These are phyloP conservation scores for Biston stratarius DNA, from an alignment of 2,888 invertebrate species.

Conservation along the genomic window DNA sequence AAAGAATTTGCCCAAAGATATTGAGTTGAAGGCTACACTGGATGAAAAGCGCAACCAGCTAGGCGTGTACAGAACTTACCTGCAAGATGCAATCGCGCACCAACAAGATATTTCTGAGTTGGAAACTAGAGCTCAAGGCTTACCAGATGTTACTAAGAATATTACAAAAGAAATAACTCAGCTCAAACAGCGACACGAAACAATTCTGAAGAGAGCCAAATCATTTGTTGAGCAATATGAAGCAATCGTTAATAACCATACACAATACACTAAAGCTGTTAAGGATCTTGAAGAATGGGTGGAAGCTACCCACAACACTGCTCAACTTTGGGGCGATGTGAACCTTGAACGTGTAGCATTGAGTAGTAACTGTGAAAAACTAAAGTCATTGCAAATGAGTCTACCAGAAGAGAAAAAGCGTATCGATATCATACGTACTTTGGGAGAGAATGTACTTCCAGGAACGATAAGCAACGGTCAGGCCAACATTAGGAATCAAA, in stretches of 20 bases:
- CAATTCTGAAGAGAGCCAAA: conserved; percentile 90
- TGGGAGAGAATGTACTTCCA: conserved; percentile 96
- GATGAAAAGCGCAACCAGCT: conserved; percentile 97
- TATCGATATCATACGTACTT: conserved; percentile 91
- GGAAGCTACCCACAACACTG: conserved; percentile 93
- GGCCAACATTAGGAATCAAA: conserved; percentile 93
- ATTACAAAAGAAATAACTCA: conserved; percentile 90
- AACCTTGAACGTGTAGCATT: conserved; percentile 94
- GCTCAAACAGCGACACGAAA: conserved; percentile 90
- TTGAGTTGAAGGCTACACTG: conserved; percentile 93
- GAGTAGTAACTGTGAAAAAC: conserved; percentile 94
- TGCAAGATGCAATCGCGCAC: conserved; percentile 94
- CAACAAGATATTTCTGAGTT: conserved; percentile 94
- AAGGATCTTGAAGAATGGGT: conserved; percentile 95
- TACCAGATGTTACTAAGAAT: conserved; percentile 92
- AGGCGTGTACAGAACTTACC: conserved; percentile 92
- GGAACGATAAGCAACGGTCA: conserved; percentile 94
- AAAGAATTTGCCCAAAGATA: conserved; percentile 90
- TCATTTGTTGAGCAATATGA: conserved; percentile 94
- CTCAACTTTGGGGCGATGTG: conserved; percentile 93
- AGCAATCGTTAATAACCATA: conserved; percentile 95
- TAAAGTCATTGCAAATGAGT: conserved; percentile 92
- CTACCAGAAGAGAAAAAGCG: conserved; percentile 95
- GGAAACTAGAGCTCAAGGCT: conserved; percentile 91
- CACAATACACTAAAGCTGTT: conserved; percentile 94